Conservation (phyloP, 1,140 invertebrate species). For the Planococcus citri region DNA sequence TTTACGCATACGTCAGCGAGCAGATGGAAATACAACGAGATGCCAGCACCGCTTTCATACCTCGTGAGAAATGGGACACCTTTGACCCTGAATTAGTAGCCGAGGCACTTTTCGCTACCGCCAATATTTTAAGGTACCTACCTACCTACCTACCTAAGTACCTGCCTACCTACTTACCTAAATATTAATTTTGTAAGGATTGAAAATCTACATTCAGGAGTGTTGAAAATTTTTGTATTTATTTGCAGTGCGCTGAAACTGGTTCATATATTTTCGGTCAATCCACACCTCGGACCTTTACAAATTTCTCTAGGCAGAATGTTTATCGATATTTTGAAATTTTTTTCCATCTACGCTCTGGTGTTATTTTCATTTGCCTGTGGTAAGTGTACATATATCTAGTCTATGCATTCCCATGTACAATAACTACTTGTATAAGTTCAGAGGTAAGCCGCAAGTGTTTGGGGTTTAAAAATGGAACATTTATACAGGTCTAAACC, state of each 20-base stretch:
- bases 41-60: slow-evolving; percentile 52
- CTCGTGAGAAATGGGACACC: slow-evolving; percentile 75
- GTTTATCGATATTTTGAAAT: slow-evolving; percentile 78
- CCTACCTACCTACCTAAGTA: background rate
- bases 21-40: slow-evolving; percentile 48
- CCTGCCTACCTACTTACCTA: background rate
- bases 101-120: slow-evolving; percentile 86
- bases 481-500: slow-evolving; percentile 48
- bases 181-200: no score
- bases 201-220: no score
- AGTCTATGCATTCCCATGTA: no score
- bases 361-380: slow-evolving; percentile 75
- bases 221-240: no score
- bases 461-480: no score
- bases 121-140: slow-evolving; percentile 70
- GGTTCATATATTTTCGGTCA: slow-evolving; percentile 81
- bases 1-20: slow-evolving; percentile 65
- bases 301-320: slow-evolving; percentile 71
- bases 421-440: no score
- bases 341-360: slow-evolving; percentile 72
- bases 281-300: slow-evolving; percentile 76
- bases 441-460: no score
- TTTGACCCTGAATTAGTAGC: slow-evolving; percentile 90
- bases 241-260: slow-evolving; percentile 61
- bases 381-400: slow-evolving; percentile 38